Evolutionary conservation across 2,113 vertebrate genomes (phyloP), one percentile per base, ranked within the genome.

Genomic region (Empidonax alnorum): DNA sequence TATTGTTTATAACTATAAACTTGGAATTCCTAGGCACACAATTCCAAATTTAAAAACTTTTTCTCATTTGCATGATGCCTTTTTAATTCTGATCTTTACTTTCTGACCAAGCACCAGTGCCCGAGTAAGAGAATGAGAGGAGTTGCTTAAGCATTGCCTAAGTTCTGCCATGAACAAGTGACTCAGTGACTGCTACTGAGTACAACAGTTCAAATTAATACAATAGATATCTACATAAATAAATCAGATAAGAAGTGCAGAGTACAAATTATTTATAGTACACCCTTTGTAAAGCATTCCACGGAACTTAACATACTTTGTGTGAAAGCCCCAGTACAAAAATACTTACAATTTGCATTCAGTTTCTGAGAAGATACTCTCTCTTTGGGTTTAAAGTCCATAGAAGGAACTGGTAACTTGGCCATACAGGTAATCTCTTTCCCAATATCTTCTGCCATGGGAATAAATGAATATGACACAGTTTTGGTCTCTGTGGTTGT

Each of bases 401-500:
- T 82, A 33, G 61, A 16, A n/a, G 15, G 50, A 61, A 97, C 73
- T 23, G 42, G 31, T 94, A 98, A 84, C 44, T 50, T 86, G 68
- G 98, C 98, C 61, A 63, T 83, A 85, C 98, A 98, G 79, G 90
- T 83, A 75, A 98, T 95, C 14, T 84, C 71, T 73, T 96, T 95
- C 55, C 97, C 97, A 20, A 49, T 94, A 81, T 98, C 97, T 89
- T 97, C 96, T 30, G 75, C 21, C 6, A 5, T 66, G 8, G 88
- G 96, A 52, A 42, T 92, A 95, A 98, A 98, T 27, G 74, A 89
- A 41, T 84, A 24, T 19, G 62, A 78, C 86, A 98, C 75, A 58
- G 9, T 96, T 94, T 97, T 96, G 50, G 92, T 98, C 93, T 97
- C 86, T 25, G 67, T 46, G 16, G 91, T 89, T 67, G 76, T 83